Evolutionary conservation across 2,797 vertebrate species (phyloP).

Genomic region (Oreochromis grahami): DNA sequence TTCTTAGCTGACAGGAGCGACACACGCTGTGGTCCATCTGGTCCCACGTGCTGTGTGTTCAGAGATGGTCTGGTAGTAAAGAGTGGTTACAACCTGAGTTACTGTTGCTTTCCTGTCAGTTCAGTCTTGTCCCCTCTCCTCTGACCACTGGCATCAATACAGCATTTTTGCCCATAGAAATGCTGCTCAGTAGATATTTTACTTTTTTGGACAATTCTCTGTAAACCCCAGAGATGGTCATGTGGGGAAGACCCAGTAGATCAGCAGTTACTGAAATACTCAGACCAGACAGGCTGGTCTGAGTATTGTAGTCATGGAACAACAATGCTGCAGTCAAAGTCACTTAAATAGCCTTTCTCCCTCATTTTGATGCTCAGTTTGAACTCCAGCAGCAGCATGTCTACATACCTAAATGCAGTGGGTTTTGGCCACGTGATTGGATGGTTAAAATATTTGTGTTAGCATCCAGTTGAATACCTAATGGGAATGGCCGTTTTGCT

Average conservation of each 20-base stretch:
- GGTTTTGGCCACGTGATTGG: not conserved
- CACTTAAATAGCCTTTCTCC: not conserved
- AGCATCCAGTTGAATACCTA: not conserved
- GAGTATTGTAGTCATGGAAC: not conserved
- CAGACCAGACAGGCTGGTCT: not conserved
- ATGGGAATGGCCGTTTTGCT: not conserved
- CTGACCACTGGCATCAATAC: not conserved
- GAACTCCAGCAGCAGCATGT: not conserved
- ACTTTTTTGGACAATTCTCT: not conserved
- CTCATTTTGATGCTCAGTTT: not conserved
- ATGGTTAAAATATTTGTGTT: not conserved
- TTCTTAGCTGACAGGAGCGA: not conserved
- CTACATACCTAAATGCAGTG: not conserved
- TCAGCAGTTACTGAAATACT: not conserved
- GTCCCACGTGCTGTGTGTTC: not conserved
- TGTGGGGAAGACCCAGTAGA: not conserved
- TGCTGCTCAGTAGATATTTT: not conserved
- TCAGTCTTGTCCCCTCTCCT: not conserved
- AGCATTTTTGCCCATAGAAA: not conserved
- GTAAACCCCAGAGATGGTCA: not conserved
- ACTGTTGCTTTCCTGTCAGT: not conserved
- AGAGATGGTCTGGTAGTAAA: not conserved
- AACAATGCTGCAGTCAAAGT: not conserved
- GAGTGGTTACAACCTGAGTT: not conserved
- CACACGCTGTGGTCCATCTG: not conserved